Base-by-base conservation (phyloP, 2,888 invertebrate genomes). In the Tipula unca region DNA sequence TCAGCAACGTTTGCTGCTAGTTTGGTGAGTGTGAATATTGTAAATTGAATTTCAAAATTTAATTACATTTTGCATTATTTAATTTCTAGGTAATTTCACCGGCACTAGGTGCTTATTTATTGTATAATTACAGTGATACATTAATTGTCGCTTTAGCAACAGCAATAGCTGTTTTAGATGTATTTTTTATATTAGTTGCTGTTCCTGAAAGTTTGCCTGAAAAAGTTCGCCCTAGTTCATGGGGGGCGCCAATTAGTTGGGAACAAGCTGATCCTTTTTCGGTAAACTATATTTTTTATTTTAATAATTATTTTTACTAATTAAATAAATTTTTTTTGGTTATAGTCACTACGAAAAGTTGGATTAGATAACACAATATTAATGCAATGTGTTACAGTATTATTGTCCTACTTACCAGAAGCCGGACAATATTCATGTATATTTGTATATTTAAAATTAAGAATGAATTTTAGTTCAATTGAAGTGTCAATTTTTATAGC, bases 361-460 rank as follows among this genome's bases (percentile, higher is more conserved):
- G 97, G 98, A 87, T 96, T 96, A 88, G 99, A 99, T 91, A 95
- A 97, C 89, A 98, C 98, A 87, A 98, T 99, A 89, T 93, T 99
- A 89, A 96, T 99, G 94, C 94, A 99, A 89, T 99, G 99, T 91
- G 95, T 98, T 88, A 97, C 99, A 85, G 99, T 99, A 89, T 97
- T 99, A 91, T 93, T 99, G 86, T 99, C 99, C 29, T 99, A 99
- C 92, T 93, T 99, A 88, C 99, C 99, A 1, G 99, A 99, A 92
- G 97, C 97, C 69, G 99, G 99, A 88, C 98, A 99, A 92, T 99
- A 99, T 92, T 99, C 99, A 86, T 99, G 99, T 92, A 99, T 99
- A 92, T 99, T 99, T 92, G 99, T 99, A 89, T 99, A 99, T 92
- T 93, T 99, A 88, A 97, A 97, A 92, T 93, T 99, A 90, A 98